Base-by-base conservation (phyloP, 2,113 vertebrate genomes). In the Ptilorrhoa leucosticta region DNA sequence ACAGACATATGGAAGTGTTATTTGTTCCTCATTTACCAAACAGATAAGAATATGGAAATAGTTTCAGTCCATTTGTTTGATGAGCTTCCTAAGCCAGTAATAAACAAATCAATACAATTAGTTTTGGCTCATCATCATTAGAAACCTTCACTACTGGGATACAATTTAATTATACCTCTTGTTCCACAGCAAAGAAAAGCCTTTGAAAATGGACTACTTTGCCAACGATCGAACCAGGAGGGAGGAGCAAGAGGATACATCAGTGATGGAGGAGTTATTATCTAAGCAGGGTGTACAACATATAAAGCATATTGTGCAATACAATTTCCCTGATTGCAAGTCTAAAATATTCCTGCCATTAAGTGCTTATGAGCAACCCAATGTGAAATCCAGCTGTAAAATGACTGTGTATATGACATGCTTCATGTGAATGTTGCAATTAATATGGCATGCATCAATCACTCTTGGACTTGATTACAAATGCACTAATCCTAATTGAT, bases 91-190 rank as follows among this genome's bases (percentile, higher is more conserved):
- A 98, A 98, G 97, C 96, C 86, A 63, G 97, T 97, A 96, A 97
- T 97, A 98, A 98, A 98, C 98, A 98, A 98, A 98, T 98, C 98
- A 98, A 98, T 98, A 98, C 98, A 98, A 98, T 98, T 98, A 98
- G 98, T 97, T 97, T 98, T 97, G 97, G 97, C 96, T 98, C 97
- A 97, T 98, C 97, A 97, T 98, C 97, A 97, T 97, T 98, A 97
- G 95, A 96, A 98, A 97, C 76, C 95, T 95, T 97, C 95, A 95
- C 97, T 97, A 95, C 95, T 96, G 97, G 96, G 97, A 97, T 96
- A 96, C 95, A 95, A 97, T 97, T 96, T 97, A 97, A 98, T 98
- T 97, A 97, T 94, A 98, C 97, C 96, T 97, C 96, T 98, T 95
- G 83, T 84, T 97, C 66, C 89, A 76, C 28, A 95, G 94, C 93